A percentile compares a stretch with the other conserved stretches of the same genome.
Conservation (phyloP, 2,797 vertebrate genomes). For the Harpagifer antarcticus region DNA sequence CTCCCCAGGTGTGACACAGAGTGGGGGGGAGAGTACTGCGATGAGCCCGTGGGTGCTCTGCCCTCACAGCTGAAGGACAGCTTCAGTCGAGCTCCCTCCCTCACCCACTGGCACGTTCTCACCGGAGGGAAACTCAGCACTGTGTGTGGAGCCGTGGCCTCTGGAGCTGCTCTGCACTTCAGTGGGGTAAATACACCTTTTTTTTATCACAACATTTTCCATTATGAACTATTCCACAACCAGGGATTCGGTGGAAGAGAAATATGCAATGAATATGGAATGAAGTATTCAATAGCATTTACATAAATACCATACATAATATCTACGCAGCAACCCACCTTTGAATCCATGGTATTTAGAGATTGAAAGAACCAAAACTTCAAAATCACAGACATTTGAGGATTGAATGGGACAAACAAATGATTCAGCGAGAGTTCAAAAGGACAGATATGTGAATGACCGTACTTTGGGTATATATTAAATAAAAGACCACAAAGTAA, state of each 20-base stretch:
- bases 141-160: conserved; percentile 96
- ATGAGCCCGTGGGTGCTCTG: conserved; percentile 89
- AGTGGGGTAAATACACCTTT: conserved; percentile 87
- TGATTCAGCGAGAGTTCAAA: background rate
- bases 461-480: background rate
- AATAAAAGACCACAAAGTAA: conserved; percentile 33
- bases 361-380: background rate
- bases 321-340: background rate
- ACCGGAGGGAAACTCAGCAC: conserved; percentile 95
- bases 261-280: background rate
- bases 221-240: background rate
- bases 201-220: background rate
- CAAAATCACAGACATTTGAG: background rate
- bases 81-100: conserved; percentile 93
- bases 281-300: no score
- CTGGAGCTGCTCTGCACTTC: conserved; percentile 97
- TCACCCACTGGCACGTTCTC: conserved; percentile 93
- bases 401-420: conserved; percentile 1
- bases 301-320: no score
- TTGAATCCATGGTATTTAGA: background rate
- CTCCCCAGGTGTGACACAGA: conserved; percentile 91
- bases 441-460: background rate
- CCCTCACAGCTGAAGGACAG: conserved; percentile 97
- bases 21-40: conserved; percentile 96
- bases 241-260: background rate